These are phyloP conservation scores for Parnassius apollo DNA, from an alignment of 2,888 invertebrate genomes.

Conservation along the genomic window DNA sequence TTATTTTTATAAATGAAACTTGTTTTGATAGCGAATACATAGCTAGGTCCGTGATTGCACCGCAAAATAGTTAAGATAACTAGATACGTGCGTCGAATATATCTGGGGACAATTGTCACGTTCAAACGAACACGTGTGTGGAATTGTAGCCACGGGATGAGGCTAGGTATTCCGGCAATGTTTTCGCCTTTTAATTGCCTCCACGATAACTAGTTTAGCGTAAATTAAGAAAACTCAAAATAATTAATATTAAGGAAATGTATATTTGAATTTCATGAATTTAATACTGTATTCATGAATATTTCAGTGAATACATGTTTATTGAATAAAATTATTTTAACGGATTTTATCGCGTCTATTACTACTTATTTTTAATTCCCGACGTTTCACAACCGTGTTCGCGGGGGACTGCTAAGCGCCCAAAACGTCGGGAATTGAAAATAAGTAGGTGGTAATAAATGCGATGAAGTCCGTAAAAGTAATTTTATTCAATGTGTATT, in stretches of 20 bases:
- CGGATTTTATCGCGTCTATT: too few species aligned
- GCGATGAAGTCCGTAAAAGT: too few species aligned
- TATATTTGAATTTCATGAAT: too few species aligned
- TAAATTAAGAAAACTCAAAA: conserved; percentile 4
- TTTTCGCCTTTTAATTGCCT: conserved; percentile 22
- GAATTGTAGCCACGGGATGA: conserved; percentile 45
- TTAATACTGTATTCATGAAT: too few species aligned
- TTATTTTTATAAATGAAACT: conserved; percentile 24
- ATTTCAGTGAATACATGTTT: too few species aligned
- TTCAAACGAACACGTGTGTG: conserved; percentile 56
- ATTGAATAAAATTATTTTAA: too few species aligned
- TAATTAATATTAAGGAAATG: neutral
- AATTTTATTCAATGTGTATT: too few species aligned
- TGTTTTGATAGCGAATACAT: conserved; percentile 44
- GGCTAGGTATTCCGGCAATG: conserved; percentile 17
- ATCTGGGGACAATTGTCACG: conserved; percentile 61
- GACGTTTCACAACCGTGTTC: too few species aligned
- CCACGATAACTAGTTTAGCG: conserved; percentile 19
- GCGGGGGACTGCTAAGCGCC: too few species aligned
- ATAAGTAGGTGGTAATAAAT: too few species aligned
- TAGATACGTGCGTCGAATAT: conserved; percentile 67
- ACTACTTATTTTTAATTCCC: too few species aligned
- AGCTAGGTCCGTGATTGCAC: conserved; percentile 48
- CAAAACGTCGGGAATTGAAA: too few species aligned
- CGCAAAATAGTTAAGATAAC: conserved; percentile 65